Evolutionary conservation across 1,140 invertebrate species (phyloP).

Genomic region (Zophobas morio): DNA sequence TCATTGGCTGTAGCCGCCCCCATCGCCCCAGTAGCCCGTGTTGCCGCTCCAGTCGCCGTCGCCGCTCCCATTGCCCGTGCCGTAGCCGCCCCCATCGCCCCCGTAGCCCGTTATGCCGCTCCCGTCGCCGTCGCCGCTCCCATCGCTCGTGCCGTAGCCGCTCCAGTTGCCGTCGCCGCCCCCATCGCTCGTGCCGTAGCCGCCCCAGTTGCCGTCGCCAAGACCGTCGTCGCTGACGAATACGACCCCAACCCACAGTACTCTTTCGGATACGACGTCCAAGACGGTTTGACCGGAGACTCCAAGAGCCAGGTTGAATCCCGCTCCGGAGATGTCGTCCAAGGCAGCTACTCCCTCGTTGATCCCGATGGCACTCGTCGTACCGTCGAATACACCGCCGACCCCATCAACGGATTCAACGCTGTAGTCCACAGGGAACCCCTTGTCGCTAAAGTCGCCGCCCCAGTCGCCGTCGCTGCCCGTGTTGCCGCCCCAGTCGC

Average conservation of each 20-base stretch:
- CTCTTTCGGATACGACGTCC: slow-evolving; percentile 72
- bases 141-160: slow-evolving; percentile 27
- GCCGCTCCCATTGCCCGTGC: slow-evolving; percentile 61
- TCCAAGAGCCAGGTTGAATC: slow-evolving; percentile 74
- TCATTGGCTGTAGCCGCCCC: slow-evolving; percentile 2
- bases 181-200: slow-evolving; percentile 57
- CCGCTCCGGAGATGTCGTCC: slow-evolving; percentile 75
- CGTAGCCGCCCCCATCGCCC: slow-evolving; percentile 70
- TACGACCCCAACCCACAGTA: slow-evolving; percentile 73
- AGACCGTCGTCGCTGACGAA: slow-evolving; percentile 65
- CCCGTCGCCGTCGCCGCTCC: too few species aligned
- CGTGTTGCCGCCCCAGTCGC: slow-evolving; percentile 56
- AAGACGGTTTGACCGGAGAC: slow-evolving; percentile 74
- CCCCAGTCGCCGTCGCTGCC: slow-evolving; percentile 61
- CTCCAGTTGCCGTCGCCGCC: slow-evolving; percentile 58
- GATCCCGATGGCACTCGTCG: slow-evolving; percentile 76
- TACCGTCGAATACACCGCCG: slow-evolving; percentile 78
- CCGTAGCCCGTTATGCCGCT: too few species aligned
- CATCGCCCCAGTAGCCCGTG: slow-evolving; percentile 61
- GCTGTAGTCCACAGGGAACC: slow-evolving; percentile 51
- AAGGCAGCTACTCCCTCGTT: slow-evolving; percentile 67
- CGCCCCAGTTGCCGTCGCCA: slow-evolving; percentile 66
- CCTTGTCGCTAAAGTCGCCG: slow-evolving; percentile 56
- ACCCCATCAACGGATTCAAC: slow-evolving; percentile 75
- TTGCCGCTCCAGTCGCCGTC: slow-evolving; percentile 57